Base-by-base conservation (phyloP, 2,888 invertebrate genomes). In the Sicus ferrugineus region DNA sequence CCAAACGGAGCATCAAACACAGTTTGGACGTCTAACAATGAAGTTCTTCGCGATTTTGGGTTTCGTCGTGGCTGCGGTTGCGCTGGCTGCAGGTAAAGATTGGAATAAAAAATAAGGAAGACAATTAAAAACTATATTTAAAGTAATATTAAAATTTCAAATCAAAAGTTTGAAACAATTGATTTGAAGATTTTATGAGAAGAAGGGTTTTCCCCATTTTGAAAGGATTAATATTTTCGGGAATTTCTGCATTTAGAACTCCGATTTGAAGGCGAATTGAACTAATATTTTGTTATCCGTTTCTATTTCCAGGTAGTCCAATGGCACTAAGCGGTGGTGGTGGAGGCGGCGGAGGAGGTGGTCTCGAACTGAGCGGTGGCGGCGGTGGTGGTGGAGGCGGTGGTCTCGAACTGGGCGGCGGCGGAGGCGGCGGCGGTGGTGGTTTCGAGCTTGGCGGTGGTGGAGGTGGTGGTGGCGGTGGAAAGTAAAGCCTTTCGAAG, bases 31-130 rank as follows among this genome's bases (percentile, higher is more conserved):
- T 30, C 9, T 21, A 4, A 64, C 34, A 34, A 64, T 64, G 64
- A 64, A 64, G 64, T 11, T 64, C 23, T 64, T 64, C 23, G 64
- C 64, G 21, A 34, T 23, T 64, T 64, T 64, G 21, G 50, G 50
- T 6, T 52, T 64, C 21, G 52, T 64, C 14, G 34, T 64, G 52
- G 64, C 64, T 23, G 3, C 52, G 21, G 23, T 64, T 31, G 64
- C 64, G 14, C 30, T 64, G 31, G 64, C 31, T 6, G 9, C 30
- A 19, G 64, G 64, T 64, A 61, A 61, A 21, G 38, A 59, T 34
- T 42, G 26, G 1, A n/a, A 9, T 14, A 42, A 56, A 1, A 7
- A 34, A 16, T 34, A 34, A 38, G 9, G 1, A 26, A 42, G 61
- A 21, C 11, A 56, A 56, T 2, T n/a, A 56, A 1, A 61, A 23